Conservation (phyloP, 2,888 invertebrate genomes). For the Embidobia sp. region DNA sequence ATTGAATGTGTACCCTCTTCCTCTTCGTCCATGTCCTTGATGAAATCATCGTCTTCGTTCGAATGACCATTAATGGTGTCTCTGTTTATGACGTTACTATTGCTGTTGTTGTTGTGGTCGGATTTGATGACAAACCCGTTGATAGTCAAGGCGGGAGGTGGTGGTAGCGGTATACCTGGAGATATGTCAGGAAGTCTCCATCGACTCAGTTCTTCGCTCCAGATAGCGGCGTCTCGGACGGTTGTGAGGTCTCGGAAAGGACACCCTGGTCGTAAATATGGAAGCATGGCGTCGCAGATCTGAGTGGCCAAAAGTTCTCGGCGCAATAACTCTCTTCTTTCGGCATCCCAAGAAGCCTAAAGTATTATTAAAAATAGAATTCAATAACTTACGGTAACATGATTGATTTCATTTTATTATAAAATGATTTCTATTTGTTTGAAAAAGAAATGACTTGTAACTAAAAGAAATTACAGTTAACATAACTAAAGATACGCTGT, state of each 20-base stretch:
- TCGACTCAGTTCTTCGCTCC: conserved; percentile 79
- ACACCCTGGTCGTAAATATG: conserved; percentile 79
- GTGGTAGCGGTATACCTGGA: conserved; percentile 75
- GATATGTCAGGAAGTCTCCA: conserved; percentile 78
- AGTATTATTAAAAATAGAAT: conserved; percentile 1
- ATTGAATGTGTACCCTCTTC: conserved; percentile 65
- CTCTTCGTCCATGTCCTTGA: conserved; percentile 61
- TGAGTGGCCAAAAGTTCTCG: conserved; percentile 78
- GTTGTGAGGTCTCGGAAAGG: conserved; percentile 77
- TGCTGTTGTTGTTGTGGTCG: conserved; percentile 75
- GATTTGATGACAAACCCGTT: conserved; percentile 70
- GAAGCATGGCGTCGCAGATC: conserved; percentile 79
- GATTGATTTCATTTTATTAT: no score
- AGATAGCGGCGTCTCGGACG: conserved; percentile 75
- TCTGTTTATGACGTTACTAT: conserved; percentile 16
- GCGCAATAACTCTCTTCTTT: conserved; percentile 78
- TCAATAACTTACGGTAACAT: background rate
- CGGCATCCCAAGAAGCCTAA: conserved; percentile 80
- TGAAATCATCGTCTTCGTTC: conserved; percentile 58
- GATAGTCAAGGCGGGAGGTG: conserved; percentile 68
- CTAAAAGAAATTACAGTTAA: no score
- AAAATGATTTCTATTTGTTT: no score
- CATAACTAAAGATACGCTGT: no score
- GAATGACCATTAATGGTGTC: conserved; percentile 37
- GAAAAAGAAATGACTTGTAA: no score